Evolutionary conservation across 1,140 invertebrate species (phyloP).

Genomic region (Drosophila kurseongensis): DNA sequence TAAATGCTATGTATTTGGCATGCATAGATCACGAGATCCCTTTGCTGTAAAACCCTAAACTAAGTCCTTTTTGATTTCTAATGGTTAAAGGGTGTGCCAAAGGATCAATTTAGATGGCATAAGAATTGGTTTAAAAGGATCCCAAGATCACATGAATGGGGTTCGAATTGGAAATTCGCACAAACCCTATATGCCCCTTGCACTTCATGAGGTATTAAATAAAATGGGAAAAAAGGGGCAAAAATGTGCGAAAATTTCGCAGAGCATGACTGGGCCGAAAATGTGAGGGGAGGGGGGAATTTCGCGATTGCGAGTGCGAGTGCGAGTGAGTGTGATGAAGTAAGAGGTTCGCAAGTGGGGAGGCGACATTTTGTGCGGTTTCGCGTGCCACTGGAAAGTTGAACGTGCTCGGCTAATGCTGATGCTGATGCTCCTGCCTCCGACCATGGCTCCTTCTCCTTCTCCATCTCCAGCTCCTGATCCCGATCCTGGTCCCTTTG

Average conservation of each 20-base stretch:
- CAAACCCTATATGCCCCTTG: conserved; percentile 5
- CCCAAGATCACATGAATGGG: neutral
- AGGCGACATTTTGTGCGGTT: conserved; percentile 67
- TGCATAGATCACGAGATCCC: no score
- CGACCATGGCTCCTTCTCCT: neutral
- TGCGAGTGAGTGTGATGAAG: conserved; percentile 20
- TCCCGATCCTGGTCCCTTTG: neutral
- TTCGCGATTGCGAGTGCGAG: neutral
- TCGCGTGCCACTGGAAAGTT: conserved; percentile 73
- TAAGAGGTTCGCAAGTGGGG: conserved; percentile 37
- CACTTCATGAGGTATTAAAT: conserved; percentile 9
- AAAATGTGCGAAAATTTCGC: conserved; percentile 68
- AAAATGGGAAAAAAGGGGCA: conserved; percentile 11
- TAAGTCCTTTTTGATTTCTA: no score
- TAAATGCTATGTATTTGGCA: no score
- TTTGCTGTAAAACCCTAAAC: no score
- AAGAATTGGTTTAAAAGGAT: no score
- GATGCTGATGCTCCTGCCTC: conserved; percentile 18
- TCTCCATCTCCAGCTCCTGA: conserved; percentile 1
- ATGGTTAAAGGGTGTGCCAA: neutral
- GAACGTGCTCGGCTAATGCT: conserved; percentile 65
- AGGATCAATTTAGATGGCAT: neutral
- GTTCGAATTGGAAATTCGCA: neutral
- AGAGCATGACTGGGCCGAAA: conserved; percentile 14
- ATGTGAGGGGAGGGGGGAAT: neutral